Conservation (phyloP, 2,888 invertebrate species). For the Eledona agricola region DNA sequence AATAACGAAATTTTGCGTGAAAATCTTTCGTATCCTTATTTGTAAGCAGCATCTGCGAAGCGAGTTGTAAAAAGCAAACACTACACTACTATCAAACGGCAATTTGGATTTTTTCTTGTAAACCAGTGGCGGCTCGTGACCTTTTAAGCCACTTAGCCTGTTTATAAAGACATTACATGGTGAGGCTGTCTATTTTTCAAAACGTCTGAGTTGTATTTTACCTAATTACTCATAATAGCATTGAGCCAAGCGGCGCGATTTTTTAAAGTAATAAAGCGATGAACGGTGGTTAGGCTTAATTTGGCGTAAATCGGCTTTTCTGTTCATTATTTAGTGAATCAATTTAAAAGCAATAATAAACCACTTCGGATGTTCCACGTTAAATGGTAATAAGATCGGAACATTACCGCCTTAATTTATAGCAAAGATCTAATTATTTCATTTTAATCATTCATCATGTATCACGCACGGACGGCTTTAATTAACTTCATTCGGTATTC, state of each 20-base stretch:
- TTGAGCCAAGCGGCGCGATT: background rate
- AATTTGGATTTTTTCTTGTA: slow-evolving; percentile 11
- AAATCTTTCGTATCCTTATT: no score
- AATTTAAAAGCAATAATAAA: slow-evolving; percentile 30
- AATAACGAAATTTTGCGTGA: no score
- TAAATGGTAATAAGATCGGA: slow-evolving; percentile 22
- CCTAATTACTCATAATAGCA: no score
- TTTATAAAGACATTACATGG: slow-evolving; percentile 2
- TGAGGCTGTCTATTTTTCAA: no score
- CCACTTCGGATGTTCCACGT: slow-evolving; percentile 17
- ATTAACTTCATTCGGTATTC: slow-evolving; percentile 23
- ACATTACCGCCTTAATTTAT: slow-evolving; percentile 26
- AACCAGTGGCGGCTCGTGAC: background rate
- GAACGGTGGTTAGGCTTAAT: slow-evolving; percentile 11
- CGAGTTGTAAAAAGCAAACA: slow-evolving; percentile 3
- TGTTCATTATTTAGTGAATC: slow-evolving; percentile 21
- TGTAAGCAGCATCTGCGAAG: slow-evolving; percentile 8
- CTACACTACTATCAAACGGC: slow-evolving; percentile 4
- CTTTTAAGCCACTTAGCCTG: slow-evolving; percentile 1
- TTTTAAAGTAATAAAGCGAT: slow-evolving; percentile 9
- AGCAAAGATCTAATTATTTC: slow-evolving; percentile 31
- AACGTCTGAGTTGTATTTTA: no score
- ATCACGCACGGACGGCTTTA: slow-evolving; percentile 22
- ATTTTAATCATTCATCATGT: slow-evolving; percentile 28
- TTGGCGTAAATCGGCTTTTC: slow-evolving; percentile 16